Conservation (phyloP, 2,113 vertebrate genomes). For the Leucopsar rothschildi region DNA sequence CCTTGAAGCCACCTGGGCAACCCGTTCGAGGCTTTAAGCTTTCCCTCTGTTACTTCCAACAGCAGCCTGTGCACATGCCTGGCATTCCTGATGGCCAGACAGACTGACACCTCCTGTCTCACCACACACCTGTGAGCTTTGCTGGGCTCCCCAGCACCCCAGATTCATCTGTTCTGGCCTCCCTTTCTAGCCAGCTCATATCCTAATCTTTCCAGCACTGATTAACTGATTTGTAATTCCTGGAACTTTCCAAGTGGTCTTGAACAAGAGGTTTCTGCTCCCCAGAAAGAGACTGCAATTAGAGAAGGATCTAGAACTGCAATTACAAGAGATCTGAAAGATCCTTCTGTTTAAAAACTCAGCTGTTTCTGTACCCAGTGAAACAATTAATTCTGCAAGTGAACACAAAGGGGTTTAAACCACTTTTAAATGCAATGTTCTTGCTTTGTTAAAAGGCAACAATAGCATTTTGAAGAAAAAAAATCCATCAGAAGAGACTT, state of each 20-base stretch:
- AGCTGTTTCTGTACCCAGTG: background rate
- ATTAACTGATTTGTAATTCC: background rate
- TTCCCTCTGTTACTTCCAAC: accelerated
- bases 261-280: background rate
- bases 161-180: background rate
- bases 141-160: background rate
- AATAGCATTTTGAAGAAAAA: slow-evolving; percentile 48
- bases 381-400: slow-evolving; percentile 13
- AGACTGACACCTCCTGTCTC: background rate
- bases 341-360: background rate
- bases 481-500: slow-evolving; percentile 36
- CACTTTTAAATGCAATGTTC: background rate
- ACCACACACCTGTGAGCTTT: accelerated
- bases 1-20: background rate
- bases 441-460: slow-evolving; percentile 7
- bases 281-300: background rate
- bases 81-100: background rate
- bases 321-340: background rate
- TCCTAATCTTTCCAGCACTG: background rate
- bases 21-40: background rate
- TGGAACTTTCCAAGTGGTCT: background rate
- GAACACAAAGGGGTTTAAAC: background rate
- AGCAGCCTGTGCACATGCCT: background rate
- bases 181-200: background rate
- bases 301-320: background rate